These are phyloP conservation scores for Psilopogon haemacephalus DNA, from an alignment of 2,113 vertebrate species.

Conservation along the genomic window DNA sequence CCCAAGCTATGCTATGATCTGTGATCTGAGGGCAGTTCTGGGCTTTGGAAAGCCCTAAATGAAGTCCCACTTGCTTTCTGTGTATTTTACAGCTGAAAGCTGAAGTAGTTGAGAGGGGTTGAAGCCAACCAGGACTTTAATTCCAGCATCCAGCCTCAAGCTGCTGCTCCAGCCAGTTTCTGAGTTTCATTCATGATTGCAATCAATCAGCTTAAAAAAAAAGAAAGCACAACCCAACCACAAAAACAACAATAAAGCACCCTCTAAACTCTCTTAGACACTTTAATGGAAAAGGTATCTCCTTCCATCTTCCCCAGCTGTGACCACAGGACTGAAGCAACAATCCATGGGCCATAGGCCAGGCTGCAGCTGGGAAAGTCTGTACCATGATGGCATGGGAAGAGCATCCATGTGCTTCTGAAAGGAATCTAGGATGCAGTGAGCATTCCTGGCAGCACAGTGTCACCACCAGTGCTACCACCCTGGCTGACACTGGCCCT, in stretches of 20 bases:
- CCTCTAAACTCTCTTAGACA: not conserved
- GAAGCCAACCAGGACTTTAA: conserved; percentile 9
- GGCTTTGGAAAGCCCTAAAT: not conserved
- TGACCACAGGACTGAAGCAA: not conserved
- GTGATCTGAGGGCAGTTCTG: not conserved
- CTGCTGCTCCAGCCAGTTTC: not conserved
- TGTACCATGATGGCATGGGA: accelerated
- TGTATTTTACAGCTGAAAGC: not conserved
- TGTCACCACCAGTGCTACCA: accelerated
- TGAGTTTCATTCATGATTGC: conserved; percentile 30
- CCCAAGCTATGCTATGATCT: too few relatives aligned
- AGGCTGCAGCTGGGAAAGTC: not conserved
- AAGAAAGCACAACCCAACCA: not conserved
- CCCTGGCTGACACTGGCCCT: not conserved
- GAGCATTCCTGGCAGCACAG: accelerated
- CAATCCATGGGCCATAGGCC: accelerated
- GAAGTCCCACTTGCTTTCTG: not conserved
- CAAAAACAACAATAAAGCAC: conserved; percentile 17
- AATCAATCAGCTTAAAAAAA: conserved; percentile 28
- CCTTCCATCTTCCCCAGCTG: not conserved
- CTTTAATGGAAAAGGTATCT: not conserved
- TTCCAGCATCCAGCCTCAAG: not conserved
- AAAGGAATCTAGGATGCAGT: not conserved
- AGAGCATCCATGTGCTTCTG: not conserved
- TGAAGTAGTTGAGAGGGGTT: not conserved